Percentiles rank a stretch among this genome's conserved stretches.
phyloP scores from a whole-genome alignment of 23 tunicate genomes.

The Halocynthia roretzi region DNA sequence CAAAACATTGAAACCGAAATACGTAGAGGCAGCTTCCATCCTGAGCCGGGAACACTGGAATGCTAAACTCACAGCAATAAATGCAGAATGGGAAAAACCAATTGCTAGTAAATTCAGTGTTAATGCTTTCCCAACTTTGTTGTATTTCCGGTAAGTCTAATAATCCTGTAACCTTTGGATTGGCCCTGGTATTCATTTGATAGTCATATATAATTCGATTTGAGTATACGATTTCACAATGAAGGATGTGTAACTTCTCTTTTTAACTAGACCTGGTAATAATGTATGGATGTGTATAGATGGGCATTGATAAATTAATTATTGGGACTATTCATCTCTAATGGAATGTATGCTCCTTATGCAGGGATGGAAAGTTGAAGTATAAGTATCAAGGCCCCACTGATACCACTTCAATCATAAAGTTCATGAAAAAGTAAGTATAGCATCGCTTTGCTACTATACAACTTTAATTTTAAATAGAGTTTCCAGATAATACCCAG shows the following conservation, averaged over 20 bases:
- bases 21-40: slow-evolving; percentile 54
- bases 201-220: too few relatives aligned
- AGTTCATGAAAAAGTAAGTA: slow-evolving; percentile 63
- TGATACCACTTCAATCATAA: slow-evolving; percentile 29
- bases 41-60: slow-evolving; percentile 14
- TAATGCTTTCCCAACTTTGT: slow-evolving; percentile 63
- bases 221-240: too few relatives aligned
- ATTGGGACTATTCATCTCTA: too few relatives aligned
- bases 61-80: slow-evolving; percentile 41
- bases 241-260: background rate
- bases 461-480: background rate
- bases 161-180: background rate
- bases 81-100: slow-evolving; percentile 48
- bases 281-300: background rate
- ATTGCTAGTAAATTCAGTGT: slow-evolving; percentile 36
- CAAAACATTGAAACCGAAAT: slow-evolving; percentile 58
- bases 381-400: slow-evolving; percentile 60
- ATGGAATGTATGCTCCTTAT: background rate
- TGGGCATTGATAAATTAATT: background rate
- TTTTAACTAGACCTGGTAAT: background rate
- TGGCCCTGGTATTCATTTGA: too few relatives aligned
- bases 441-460: too few relatives aligned
- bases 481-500: too few relatives aligned
- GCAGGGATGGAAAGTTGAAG: slow-evolving; percentile 61
- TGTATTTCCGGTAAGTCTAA: slow-evolving; percentile 63